Evolutionary conservation across 2,113 vertebrate genomes (phyloP), one percentile per base, ranked within the genome.

Genomic region (Narcine bancroftii): DNA sequence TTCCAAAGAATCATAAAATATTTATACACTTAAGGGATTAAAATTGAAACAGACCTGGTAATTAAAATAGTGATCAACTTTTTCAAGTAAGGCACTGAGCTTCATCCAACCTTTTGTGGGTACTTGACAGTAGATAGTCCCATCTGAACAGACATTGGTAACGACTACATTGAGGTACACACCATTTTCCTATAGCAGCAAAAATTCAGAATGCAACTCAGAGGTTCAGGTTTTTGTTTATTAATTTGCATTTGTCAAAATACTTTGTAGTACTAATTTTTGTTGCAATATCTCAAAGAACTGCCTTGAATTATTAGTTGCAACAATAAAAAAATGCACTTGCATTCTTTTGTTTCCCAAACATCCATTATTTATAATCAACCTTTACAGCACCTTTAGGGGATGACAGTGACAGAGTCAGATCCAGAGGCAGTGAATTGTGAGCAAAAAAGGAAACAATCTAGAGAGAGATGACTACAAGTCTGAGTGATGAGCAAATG

Each of bases 71-170:
- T 95, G 95, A 93, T 99, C 97, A 1, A 96, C 93, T 93, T 97
- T 96, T 79, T 97, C 96, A 92, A 98, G 92, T 33, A 96, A 92
- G 92, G 96, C 96, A 4, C 50, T 94, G 39, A 99, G 97, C 93
- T 96, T 97, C 71, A 95, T 94, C 50, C 96, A 95, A 92, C 98
- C 98, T 94, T 97, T 97, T 56, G 96, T 98, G 9, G 97, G 98
- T 72, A 99, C 95, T 93, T 98, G 98, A 93, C 98, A 99, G 95
- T 96, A 97, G 5, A 99, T 94, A 7, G 95, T 97, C 92, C 98
- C 97, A 0, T 99, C 97, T 50, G 97, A 96, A 93, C 94, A 96
- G 93, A 99, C 97, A 71, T 96, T 97, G 87, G 97, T 98, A 93
- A 99, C 97, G 93, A 92, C 95, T 76, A 99, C 97, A 3, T 97